These are phyloP conservation scores for Zaprionus gabonicus DNA, from an alignment of 1,140 invertebrate species.

Conservation along the genomic window DNA sequence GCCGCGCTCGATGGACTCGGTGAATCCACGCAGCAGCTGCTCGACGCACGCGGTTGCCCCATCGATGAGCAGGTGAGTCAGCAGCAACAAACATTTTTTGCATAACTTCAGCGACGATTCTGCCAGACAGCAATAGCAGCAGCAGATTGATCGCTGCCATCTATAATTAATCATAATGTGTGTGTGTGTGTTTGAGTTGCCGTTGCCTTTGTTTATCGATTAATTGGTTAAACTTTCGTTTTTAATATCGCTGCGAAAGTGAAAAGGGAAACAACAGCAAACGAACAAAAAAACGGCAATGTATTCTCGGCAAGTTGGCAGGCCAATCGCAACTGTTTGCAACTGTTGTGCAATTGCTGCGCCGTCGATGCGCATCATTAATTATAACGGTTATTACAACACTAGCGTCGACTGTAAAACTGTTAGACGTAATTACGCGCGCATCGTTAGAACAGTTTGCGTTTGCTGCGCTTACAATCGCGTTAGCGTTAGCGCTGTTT, in stretches of 20 bases:
- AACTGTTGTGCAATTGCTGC: slow-evolving; percentile 32
- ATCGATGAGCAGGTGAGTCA: slow-evolving; percentile 87
- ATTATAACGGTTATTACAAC: slow-evolving; percentile 78
- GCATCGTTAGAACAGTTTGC: slow-evolving; percentile 81
- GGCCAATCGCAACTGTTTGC: slow-evolving; percentile 19
- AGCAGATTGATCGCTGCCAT: slow-evolving; percentile 6
- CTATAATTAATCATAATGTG: slow-evolving; percentile 58
- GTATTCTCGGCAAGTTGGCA: slow-evolving; percentile 30
- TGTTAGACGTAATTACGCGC: slow-evolving; percentile 70
- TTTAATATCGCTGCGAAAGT: slow-evolving; percentile 45
- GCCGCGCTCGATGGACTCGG: slow-evolving; percentile 90
- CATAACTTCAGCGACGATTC: slow-evolving; percentile 3
- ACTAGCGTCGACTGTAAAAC: slow-evolving; percentile 59
- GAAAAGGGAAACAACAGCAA: slow-evolving; percentile 4
- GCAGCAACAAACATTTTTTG: background rate
- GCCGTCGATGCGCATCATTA: slow-evolving; percentile 60
- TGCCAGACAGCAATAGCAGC: slow-evolving; percentile 30
- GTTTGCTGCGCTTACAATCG: slow-evolving; percentile 36
- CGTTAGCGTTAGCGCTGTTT: slow-evolving; percentile 25
- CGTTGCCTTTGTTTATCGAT: slow-evolving; percentile 15
- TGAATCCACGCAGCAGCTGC: slow-evolving; percentile 88
- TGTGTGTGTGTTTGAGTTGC: background rate
- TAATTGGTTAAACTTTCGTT: slow-evolving; percentile 48
- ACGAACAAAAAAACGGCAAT: background rate
- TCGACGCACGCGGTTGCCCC: slow-evolving; percentile 89